Percentiles rank a stretch among this genome's conserved stretches.
Conservation (phyloP, 2,888 invertebrate species). For the Eupeodes luniger region DNA sequence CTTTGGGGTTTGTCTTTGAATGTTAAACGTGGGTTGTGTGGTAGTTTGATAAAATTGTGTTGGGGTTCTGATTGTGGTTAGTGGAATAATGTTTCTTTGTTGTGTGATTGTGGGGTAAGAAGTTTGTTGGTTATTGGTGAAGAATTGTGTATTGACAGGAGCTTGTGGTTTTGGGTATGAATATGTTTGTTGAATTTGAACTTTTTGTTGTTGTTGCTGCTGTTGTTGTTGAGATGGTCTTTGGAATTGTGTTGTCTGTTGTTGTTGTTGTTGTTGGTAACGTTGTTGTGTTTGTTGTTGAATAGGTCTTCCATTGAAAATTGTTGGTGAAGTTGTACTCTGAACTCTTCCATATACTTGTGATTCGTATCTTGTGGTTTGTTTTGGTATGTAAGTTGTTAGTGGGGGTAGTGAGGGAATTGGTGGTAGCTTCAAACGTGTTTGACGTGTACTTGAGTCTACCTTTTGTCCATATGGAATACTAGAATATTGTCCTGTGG, state of each 20-base stretch:
- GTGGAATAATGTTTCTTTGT: constrained; percentile 26
- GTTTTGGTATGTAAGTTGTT: constrained; percentile 77
- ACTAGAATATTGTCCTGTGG: constrained; percentile 45
- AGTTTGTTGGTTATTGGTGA: constrained; percentile 2
- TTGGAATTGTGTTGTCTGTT: constrained; percentile 22
- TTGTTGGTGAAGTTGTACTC: constrained; percentile 42
- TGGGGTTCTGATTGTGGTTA: constrained; percentile 9
- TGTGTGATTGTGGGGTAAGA: neutral
- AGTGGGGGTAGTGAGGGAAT: constrained; percentile 80
- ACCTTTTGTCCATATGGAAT: constrained; percentile 62
- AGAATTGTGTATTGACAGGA: constrained; percentile 1
- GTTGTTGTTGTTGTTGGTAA: constrained; percentile 49
- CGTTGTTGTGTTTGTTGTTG: constrained; percentile 58
- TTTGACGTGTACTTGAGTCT: constrained; percentile 76
- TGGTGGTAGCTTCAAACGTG: constrained; percentile 79
- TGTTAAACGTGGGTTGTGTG: neutral
- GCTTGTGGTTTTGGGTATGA: constrained; percentile 15
- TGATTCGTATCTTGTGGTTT: constrained; percentile 4
- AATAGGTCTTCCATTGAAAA: constrained; percentile 38
- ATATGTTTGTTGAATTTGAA: constrained; percentile 4
- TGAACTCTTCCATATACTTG: constrained; percentile 32
- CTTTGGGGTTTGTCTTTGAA: constrained; percentile 6
- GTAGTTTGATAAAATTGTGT: constrained; percentile 21
- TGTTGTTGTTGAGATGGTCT: neutral
- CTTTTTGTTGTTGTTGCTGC: neutral